Base-by-base conservation (phyloP, 1,140 invertebrate genomes). In the Camponotus pennsylvanicus region DNA sequence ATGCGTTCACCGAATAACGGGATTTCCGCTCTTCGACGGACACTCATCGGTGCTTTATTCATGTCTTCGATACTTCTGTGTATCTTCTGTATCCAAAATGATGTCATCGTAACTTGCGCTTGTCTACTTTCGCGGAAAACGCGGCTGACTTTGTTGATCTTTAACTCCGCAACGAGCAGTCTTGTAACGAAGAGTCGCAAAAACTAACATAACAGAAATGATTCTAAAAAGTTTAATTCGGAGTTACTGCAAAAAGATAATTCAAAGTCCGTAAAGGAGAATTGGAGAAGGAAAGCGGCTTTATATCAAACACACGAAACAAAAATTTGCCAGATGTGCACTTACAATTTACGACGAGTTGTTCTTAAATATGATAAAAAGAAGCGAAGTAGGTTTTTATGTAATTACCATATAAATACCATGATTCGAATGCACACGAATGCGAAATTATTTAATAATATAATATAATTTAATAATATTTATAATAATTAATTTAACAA, bases 131-230 rank as follows among this genome's bases (percentile, higher is more conserved):
- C 11, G 52, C 52, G 40, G 9, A 42, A 42, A 42, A 69, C 27
- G n/a, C 66, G 11, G 7, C 71, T 40, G 37, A 32, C 13, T 4
- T n/a, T 3, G 64, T 42, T 34, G 34, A 69, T 69, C 37, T 55
- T 69, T 27, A 37, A 55, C n/a, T 37, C 45, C 13, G 9, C 34
- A 37, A 32, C 61, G 18, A 45, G 21, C 45, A 15, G 9, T 55
- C 34, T 73, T 18, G 67, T 73, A 42, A 61, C 37, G 34, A 82
- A 80, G 34, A 32, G 6, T 45, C 11, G 66, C 49, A 82, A n/a
- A 71, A 82, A 82, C 21, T 32, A n/a, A 82, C 4, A 11, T 21
- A 21, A 45, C 37, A 45, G 40, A 59, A 73, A 59, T 45, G 55
- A 9, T 45, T 73, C 0, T 7, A 18, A 6, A 82, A 61, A 61